Evolutionary conservation across 2,113 vertebrate species (phyloP).

Genomic region (Strigops habroptila): DNA sequence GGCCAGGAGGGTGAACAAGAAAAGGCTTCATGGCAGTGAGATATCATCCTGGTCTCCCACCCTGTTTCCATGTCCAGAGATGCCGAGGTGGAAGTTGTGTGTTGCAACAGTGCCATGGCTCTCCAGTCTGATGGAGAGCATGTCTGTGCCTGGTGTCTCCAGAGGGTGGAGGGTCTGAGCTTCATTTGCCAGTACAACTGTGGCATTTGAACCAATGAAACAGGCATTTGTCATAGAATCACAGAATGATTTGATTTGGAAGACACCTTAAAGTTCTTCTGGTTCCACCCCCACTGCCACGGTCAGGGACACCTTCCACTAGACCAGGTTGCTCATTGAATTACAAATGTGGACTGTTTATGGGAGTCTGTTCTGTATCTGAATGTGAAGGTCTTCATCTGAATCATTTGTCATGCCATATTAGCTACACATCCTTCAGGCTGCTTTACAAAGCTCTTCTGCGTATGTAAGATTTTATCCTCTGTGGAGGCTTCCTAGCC

Average conservation of each 20-base stretch:
- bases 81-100: neutral
- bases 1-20: neutral
- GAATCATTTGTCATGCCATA: neutral
- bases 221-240: neutral
- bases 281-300: neutral
- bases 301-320: neutral
- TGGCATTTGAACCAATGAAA: neutral
- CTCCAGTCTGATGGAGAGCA: neutral
- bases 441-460: neutral
- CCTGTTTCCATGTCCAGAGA: accelerated
- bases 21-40: neutral
- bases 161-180: accelerated
- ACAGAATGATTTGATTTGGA: neutral
- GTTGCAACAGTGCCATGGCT: neutral
- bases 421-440: neutral
- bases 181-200: neutral
- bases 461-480: neutral
- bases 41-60: neutral
- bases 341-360: neutral
- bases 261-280: neutral
- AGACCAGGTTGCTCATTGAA: neutral
- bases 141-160: neutral
- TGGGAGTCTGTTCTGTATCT: neutral
- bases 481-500: neutral
- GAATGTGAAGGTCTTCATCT: neutral